Conservation (phyloP, 2,113 vertebrate species). For the Tachycineta bicolor region DNA sequence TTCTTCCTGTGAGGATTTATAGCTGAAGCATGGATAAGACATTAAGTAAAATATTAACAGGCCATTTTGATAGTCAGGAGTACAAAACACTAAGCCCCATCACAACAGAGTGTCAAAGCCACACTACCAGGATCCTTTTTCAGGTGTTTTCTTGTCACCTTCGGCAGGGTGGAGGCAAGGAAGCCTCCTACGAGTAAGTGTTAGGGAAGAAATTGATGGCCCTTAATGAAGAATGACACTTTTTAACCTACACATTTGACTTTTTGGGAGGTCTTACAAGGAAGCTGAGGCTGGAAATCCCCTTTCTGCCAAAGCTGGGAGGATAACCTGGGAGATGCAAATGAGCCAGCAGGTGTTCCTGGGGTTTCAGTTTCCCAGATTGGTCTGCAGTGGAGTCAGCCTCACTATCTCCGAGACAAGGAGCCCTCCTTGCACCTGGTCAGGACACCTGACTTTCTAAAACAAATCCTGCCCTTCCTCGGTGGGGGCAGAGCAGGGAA, state of each 20-base stretch:
- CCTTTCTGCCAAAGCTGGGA: not conserved
- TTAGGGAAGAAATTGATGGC: not conserved
- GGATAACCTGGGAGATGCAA: not conserved
- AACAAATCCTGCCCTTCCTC: accelerated
- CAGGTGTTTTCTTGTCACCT: not conserved
- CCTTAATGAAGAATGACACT: not conserved
- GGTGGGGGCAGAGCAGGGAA: accelerated
- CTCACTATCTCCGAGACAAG: not conserved
- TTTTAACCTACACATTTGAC: not conserved
- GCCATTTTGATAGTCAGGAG: not conserved
- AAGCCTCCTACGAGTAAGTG: not conserved
- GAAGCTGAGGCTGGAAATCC: not conserved
- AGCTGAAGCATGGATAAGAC: not conserved
- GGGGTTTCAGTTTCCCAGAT: not conserved
- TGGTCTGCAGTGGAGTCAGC: not conserved
- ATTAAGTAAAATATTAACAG: not conserved
- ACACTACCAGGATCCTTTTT: accelerated
- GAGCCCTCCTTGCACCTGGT: not conserved
- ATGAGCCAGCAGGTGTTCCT: not conserved
- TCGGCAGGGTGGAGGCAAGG: not conserved
- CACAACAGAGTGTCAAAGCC: not conserved
- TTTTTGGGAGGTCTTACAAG: not conserved
- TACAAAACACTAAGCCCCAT: not conserved
- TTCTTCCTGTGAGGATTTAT: not conserved
- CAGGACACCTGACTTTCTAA: not conserved